phyloP scores from a whole-genome alignment of 2,797 vertebrate species.

The Galaxias olidus region DNA sequence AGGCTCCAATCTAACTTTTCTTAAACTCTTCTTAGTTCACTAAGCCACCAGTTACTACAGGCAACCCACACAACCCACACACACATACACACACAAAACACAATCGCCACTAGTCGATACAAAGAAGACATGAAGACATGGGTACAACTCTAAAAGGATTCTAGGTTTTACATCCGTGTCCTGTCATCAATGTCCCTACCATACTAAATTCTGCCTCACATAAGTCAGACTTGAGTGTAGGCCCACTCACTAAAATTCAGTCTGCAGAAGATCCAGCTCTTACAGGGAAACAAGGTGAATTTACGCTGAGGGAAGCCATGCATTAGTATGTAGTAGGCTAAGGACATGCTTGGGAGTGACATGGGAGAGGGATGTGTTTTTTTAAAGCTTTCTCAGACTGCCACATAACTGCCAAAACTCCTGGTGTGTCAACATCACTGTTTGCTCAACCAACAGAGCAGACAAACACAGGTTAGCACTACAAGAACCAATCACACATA shows the following conservation, averaged over 20 bases:
- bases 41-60: conserved; percentile 6
- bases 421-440: conserved; percentile 64
- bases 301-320: background rate
- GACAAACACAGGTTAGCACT: conserved; percentile 33
- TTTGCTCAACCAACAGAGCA: conserved; percentile 64
- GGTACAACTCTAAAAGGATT: conserved; percentile 1
- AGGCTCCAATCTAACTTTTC: conserved; percentile 29
- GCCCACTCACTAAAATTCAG: too few relatives aligned
- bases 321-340: background rate
- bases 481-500: background rate
- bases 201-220: background rate
- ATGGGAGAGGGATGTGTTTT: background rate
- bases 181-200: background rate
- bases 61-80: conserved; percentile 1
- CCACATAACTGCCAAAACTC: conserved; percentile 62
- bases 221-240: too few relatives aligned
- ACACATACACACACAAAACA: background rate
- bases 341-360: background rate
- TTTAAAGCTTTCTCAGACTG: conserved; percentile 40
- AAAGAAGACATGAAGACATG: too few relatives aligned
- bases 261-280: background rate
- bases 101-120: background rate
- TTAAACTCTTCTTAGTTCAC: conserved; percentile 7
- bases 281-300: background rate
- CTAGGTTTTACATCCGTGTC: background rate